Evolutionary conservation across 2,113 vertebrate species (phyloP).

Genomic region (Macaca fascicularis): DNA sequence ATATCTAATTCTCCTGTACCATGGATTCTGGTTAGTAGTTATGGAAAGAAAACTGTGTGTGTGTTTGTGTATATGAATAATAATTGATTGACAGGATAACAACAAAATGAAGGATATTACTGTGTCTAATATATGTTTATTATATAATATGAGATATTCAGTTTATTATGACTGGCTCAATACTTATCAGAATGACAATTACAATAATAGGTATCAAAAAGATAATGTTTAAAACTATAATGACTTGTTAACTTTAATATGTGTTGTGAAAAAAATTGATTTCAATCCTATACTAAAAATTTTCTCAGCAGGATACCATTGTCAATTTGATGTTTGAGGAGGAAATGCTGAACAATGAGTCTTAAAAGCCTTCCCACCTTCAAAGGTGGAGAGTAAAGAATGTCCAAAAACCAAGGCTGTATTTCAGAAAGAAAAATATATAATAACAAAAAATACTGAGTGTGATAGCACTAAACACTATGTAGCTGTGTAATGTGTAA

Average conservation of each 20-base stretch:
- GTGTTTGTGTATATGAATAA: not conserved
- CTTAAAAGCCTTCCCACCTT: not conserved
- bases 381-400: not conserved
- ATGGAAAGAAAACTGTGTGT: not conserved
- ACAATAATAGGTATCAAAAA: not conserved
- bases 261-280: not conserved
- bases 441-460: not conserved
- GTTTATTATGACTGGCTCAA: not conserved
- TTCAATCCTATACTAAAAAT: slow-evolving; percentile 38
- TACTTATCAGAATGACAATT: not conserved
- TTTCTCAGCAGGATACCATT: slow-evolving; percentile 8
- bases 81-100: not conserved
- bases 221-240: not conserved
- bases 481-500: not conserved
- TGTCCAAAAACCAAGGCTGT: not conserved
- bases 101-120: not conserved
- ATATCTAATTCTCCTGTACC: not conserved
- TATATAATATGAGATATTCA: not conserved
- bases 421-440: not conserved
- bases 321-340: slow-evolving; percentile 24
- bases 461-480: not conserved
- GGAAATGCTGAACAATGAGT: not conserved
- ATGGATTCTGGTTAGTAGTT: not conserved
- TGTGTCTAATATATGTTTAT: not conserved
- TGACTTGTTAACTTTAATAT: not conserved